Evolutionary conservation across 2,797 vertebrate species (phyloP), one percentile per base, ranked within the genome.

Genomic region (Cottoperca gobio): DNA sequence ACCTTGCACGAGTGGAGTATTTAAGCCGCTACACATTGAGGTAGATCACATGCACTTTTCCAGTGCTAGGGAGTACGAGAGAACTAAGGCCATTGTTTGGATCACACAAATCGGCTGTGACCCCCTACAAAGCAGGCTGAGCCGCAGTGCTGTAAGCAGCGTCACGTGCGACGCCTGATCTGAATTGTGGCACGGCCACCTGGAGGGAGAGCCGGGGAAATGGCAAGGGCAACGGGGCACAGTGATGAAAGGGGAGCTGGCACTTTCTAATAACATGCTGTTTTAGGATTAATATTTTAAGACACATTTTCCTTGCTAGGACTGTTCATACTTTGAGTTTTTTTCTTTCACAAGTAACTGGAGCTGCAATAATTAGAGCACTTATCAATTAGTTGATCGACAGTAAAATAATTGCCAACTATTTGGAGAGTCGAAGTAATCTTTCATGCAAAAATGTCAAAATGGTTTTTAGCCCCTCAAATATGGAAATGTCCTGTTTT

Each of bases 31-130:
- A n/a, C 84, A 82, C 77, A 79, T 76, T 73, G 81, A 75, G 66
- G 84, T 64, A 21, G 73, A 88, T 94, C 93, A 94, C 93, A 93
- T 93, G 93, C 24, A 65, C 79, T 49, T 75, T 72, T 82, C 55
- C 70, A 70, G 66, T 45, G 19, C 2, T 17, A 70, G 79, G 60
- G 57, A 54, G 70, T 19, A 72, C 59, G 43, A 63, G 79, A 83
- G 76, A 91, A 89, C 73, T 89, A 75, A 78, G 84, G 74, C 90
- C 81, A 91, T 92, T 93, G 93, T 94, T 93, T 87, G 52, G 59
- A 86, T 92, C 88, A 82, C 80, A 88, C 89, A 93, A 91, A 92
- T 92, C 87, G 83, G 90, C 90, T 85, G 82, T 82, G 76, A 57
- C 67, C 83, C 67, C 64, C 69, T 69, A 73, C 78, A 89, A 85